These are phyloP conservation scores for Anastrepha obliqua DNA, from an alignment of 1,140 invertebrate species.

Conservation along the genomic window DNA sequence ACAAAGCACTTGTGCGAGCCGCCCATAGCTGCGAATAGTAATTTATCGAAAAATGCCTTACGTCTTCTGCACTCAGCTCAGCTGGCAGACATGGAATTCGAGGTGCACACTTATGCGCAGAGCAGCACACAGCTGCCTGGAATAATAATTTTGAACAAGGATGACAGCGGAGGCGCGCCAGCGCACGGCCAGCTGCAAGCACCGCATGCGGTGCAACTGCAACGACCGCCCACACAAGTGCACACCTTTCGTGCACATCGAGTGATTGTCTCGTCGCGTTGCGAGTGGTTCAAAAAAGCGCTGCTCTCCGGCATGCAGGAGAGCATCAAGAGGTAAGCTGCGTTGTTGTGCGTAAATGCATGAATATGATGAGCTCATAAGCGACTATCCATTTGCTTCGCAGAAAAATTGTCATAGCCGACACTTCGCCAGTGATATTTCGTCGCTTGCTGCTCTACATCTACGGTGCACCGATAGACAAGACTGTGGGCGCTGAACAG, in stretches of 20 bases:
- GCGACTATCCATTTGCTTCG: slow-evolving; percentile 41
- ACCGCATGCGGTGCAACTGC: slow-evolving; percentile 27
- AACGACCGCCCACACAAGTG: slow-evolving; percentile 60
- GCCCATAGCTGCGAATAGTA: slow-evolving; percentile 77
- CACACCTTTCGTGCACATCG: slow-evolving; percentile 78
- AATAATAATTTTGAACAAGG: slow-evolving; percentile 19
- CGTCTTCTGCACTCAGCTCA: slow-evolving; percentile 76
- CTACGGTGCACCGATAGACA: slow-evolving; percentile 79
- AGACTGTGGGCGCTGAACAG: slow-evolving; percentile 77
- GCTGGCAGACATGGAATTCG: slow-evolving; percentile 81
- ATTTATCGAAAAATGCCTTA: slow-evolving; percentile 77
- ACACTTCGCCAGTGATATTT: slow-evolving; percentile 80
- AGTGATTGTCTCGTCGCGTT: slow-evolving; percentile 80
- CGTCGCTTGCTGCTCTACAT: slow-evolving; percentile 79
- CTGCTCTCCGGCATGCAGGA: slow-evolving; percentile 83
- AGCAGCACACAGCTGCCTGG: background rate
- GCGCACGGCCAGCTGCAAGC: background rate
- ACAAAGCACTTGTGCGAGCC: slow-evolving; percentile 80
- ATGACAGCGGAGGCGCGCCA: slow-evolving; percentile 15
- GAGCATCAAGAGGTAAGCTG: slow-evolving; percentile 79
- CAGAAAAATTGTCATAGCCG: slow-evolving; percentile 82
- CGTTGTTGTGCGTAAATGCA: background rate
- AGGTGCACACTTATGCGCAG: slow-evolving; percentile 74
- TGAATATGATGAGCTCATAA: background rate
- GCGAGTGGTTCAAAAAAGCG: slow-evolving; percentile 83